These are phyloP conservation scores for Ceratitis capitata DNA, from an alignment of 1,140 invertebrate species.

Conservation along the genomic window DNA sequence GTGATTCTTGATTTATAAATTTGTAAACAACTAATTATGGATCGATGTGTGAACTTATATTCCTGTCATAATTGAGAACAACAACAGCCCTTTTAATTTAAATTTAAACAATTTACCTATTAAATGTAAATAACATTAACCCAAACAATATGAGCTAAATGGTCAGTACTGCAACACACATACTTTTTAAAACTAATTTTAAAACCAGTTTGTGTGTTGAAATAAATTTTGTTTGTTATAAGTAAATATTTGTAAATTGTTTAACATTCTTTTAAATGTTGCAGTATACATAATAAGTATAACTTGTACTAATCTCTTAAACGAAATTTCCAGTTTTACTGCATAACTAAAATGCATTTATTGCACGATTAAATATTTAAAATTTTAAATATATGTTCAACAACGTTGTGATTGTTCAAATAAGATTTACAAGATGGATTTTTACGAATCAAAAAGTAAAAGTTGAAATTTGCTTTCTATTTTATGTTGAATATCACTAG, in stretches of 20 bases:
- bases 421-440: not conserved
- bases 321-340: not conserved
- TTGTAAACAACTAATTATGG: not conserved
- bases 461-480: not conserved
- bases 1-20: not conserved
- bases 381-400: not conserved
- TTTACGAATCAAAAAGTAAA: no score
- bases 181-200: no score
- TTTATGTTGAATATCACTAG: no score
- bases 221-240: not conserved
- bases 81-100: not conserved
- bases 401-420: not conserved
- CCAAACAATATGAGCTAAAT: no score
- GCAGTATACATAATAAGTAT: not conserved
- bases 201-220: not conserved
- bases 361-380: not conserved
- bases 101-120: not conserved
- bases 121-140: no score
- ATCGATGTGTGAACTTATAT: not conserved
- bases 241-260: not conserved
- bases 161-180: no score
- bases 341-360: not conserved
- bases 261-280: not conserved
- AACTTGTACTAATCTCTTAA: not conserved
- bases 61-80: not conserved